Evolutionary conservation across 2,113 vertebrate species (phyloP), one percentile per base, ranked within the genome.

Genomic region (Lophotis ruficrista): DNA sequence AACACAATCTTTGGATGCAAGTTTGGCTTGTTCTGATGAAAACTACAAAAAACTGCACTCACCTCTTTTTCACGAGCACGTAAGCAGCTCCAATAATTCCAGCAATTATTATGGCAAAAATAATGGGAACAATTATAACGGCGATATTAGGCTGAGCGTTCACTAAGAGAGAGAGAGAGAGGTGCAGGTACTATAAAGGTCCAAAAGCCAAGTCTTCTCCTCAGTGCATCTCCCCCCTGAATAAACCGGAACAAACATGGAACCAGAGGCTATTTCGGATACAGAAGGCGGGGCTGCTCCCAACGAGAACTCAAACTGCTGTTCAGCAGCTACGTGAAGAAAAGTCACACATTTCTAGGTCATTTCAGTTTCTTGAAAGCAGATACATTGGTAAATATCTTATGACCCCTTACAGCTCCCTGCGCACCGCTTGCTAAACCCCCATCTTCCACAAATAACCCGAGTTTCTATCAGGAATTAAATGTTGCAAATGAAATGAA

Each of bases 61-160:
- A 99, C 99, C 98, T 99, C 95, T 99, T 99, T 84, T 98, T 99
- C 91, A 99, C 94, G 48, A 99, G 96, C 8, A 99, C 79, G 10
- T 99, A 99, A 86, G 98, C 98, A 43, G 96, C 98, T 38, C 97
- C 97, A 78, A 98, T 98, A 85, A 99, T 97, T 12, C 98, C 89
- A 37, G 99, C 95, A 89, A 99, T 97, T 89, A 99, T 91, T 87
- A 99, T 96, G 90, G 99, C 96, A 90, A 99, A 98, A 97, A 99
- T 98, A 71, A 99, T 98, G 0, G 99, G 99, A 14, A 98, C 99
- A 10, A 99, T 98, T 51, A 99, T 98, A 89, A 99, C 99, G 68
- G 99, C 95, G 23, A 99, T 97, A 87, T 98, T 98, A 25, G 98
- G 98, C 31, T 97, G 97, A 89, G 98, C 97, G 12, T 97, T 98